phyloP scores from a whole-genome alignment of 1,140 invertebrate genomes.

The Camponotus vicinus region DNA sequence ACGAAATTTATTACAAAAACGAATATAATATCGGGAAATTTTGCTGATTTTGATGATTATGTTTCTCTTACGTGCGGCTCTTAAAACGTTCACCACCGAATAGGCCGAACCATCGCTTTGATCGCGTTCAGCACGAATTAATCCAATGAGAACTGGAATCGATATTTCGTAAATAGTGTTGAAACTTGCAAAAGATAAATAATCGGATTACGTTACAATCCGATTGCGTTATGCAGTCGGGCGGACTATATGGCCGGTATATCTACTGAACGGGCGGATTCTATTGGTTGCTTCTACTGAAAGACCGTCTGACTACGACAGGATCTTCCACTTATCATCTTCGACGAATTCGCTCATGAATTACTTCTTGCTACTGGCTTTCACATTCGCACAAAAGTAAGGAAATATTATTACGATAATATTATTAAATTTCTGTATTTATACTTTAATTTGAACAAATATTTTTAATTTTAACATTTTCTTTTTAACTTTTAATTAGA shows the following conservation, averaged over 20 bases:
- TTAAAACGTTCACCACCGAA: neutral
- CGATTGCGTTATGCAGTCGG: neutral
- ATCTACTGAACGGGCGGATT: constrained; percentile 5
- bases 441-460: neutral
- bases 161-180: neutral
- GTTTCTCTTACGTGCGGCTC: neutral
- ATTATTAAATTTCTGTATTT: neutral
- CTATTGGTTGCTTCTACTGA: neutral
- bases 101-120: neutral
- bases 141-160: neutral
- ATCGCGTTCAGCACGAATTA: neutral
- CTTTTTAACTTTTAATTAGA: neutral
- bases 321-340: neutral
- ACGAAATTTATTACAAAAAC: neutral
- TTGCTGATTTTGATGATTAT: neutral
- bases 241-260: neutral
- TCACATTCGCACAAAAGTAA: constrained; percentile 31
- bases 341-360: neutral
- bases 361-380: neutral
- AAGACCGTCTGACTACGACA: constrained; percentile 6
- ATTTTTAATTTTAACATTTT: neutral
- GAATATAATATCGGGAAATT: neutral
- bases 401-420: neutral
- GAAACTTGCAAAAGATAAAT: constrained; percentile 6
- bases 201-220: neutral